phyloP scores from a whole-genome alignment of 2,888 invertebrate genomes.

The Leptopilina myrica region DNA sequence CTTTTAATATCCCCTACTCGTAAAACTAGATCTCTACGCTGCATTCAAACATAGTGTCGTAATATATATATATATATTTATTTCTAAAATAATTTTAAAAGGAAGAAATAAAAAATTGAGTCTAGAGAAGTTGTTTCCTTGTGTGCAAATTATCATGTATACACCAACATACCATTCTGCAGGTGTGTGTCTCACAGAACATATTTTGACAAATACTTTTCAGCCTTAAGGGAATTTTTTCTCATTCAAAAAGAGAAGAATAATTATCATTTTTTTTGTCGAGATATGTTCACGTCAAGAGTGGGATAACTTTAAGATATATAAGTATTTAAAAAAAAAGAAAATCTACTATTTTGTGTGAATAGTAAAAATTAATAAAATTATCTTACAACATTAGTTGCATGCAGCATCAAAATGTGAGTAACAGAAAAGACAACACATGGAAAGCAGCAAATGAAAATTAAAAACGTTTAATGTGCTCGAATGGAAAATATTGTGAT shows the following conservation, averaged over 20 bases:
- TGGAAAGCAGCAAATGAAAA: slow-evolving; percentile 76
- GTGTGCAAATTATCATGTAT: slow-evolving; percentile 78
- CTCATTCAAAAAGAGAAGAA: slow-evolving; percentile 19
- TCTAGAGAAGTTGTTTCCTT: slow-evolving; percentile 75
- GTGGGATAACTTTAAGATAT: slow-evolving; percentile 60
- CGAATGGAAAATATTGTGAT: slow-evolving; percentile 65
- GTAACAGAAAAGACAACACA: slow-evolving; percentile 65
- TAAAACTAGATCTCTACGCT: slow-evolving; percentile 68
- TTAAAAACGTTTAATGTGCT: slow-evolving; percentile 72
- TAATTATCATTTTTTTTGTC: slow-evolving; percentile 57
- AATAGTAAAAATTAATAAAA: slow-evolving; percentile 22
- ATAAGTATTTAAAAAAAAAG: neutral
- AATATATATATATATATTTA: slow-evolving; percentile 52
- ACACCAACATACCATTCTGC: slow-evolving; percentile 85
- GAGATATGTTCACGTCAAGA: slow-evolving; percentile 67
- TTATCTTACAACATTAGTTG: slow-evolving; percentile 35
- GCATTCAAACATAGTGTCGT: slow-evolving; percentile 68
- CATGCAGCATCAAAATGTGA: slow-evolving; percentile 52
- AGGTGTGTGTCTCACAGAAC: slow-evolving; percentile 72
- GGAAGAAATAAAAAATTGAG: slow-evolving; percentile 67
- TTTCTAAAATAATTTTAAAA: slow-evolving; percentile 49
- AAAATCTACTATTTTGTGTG: neutral
- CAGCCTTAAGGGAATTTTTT: slow-evolving; percentile 15
- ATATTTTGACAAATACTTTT: slow-evolving; percentile 65
- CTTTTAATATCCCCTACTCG: slow-evolving; percentile 9